Conservation (phyloP, 2,797 vertebrate genomes). For the Salarias fasciatus region DNA sequence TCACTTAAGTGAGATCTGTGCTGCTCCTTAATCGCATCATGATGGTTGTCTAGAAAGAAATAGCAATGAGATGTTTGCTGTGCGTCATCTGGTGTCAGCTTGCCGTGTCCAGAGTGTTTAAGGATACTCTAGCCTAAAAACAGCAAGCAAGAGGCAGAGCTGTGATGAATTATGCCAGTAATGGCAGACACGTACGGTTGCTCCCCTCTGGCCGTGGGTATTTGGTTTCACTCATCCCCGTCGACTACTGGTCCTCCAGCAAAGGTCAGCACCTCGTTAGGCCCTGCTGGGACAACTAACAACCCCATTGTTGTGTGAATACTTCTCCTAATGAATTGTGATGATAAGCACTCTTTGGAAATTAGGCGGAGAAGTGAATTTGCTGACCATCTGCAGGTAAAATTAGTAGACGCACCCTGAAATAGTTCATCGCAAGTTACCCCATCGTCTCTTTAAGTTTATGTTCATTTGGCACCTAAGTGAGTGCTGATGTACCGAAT, state of each 20-base stretch:
- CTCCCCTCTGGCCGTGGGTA: conserved; percentile 61
- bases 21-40: conserved; percentile 17
- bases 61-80: conserved; percentile 50
- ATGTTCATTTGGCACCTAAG: no score
- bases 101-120: conserved; percentile 69
- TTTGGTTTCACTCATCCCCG: conserved; percentile 71
- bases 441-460: no score
- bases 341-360: neutral
- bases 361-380: no score
- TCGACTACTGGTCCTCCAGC: conserved; percentile 60
- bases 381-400: no score
- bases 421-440: no score
- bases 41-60: conserved; percentile 53
- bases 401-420: no score
- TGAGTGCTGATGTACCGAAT: no score
- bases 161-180: conserved; percentile 76
- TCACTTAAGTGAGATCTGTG: no score
- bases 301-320: conserved; percentile 46
- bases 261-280: conserved; percentile 76
- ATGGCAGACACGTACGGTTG: conserved; percentile 76
- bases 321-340: conserved; percentile 18
- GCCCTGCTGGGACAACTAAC: conserved; percentile 53
- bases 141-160: conserved; percentile 74
- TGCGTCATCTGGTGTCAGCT: conserved; percentile 67
- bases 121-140: conserved; percentile 75